These are phyloP conservation scores for Amiota communis DNA, from an alignment of 2,888 invertebrate genomes.

Conservation along the genomic window DNA sequence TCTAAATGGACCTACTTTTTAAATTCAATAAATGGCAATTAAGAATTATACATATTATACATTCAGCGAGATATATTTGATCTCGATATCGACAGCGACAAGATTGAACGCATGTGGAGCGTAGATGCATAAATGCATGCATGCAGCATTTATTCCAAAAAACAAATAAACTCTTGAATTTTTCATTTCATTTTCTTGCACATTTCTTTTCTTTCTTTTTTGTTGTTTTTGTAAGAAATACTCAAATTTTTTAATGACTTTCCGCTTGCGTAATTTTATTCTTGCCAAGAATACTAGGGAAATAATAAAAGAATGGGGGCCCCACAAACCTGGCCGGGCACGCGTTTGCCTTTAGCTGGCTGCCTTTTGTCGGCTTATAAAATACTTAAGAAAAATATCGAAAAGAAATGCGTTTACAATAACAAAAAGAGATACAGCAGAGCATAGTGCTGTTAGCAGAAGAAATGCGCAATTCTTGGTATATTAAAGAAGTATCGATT, in stretches of 20 bases:
- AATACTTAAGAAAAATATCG: not conserved
- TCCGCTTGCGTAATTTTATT: conserved; percentile 19
- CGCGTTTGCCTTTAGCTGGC: not conserved
- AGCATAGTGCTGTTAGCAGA: no score
- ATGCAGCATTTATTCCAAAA: conserved; percentile 11
- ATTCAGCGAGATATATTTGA: no score
- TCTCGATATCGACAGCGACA: not conserved
- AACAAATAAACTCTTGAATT: conserved; percentile 10
- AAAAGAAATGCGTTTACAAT: not conserved
- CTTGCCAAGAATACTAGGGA: not conserved
- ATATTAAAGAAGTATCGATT: not conserved
- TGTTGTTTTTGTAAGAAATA: not conserved
- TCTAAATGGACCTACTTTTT: no score
- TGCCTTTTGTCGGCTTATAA: not conserved
- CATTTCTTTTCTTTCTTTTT: not conserved
- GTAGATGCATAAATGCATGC: not conserved
- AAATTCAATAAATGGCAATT: no score
- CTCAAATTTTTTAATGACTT: conserved; percentile 19
- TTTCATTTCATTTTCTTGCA: not conserved
- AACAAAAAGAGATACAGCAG: not conserved
- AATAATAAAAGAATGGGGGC: not conserved
- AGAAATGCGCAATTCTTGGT: conserved; percentile 11
- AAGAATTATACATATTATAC: no score
- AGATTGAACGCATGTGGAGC: conserved; percentile 9
- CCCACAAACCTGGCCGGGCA: not conserved